A percentile compares a stretch with the other conserved stretches of the same genome.
Conservation (phyloP, 1,140 invertebrate species). For the Ceratosolen fusciceps region DNA sequence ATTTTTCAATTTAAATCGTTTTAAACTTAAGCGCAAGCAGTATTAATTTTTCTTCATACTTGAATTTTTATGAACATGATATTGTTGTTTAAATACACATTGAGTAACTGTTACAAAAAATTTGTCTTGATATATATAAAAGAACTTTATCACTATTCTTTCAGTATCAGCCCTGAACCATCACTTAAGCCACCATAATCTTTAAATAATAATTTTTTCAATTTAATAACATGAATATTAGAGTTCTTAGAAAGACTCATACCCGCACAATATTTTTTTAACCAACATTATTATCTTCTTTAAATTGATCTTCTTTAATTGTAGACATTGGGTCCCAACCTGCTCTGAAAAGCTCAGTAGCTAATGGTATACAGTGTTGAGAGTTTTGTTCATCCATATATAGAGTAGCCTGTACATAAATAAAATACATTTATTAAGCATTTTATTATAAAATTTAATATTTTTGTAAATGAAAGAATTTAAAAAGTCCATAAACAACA, state of each 20-base stretch:
- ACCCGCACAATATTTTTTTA: conserved; percentile 36
- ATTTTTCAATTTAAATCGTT: not conserved
- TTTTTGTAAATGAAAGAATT: too few species aligned
- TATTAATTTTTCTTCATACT: conserved; percentile 32
- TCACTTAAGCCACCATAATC: not conserved
- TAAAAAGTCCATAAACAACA: too few species aligned
- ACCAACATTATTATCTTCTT: conserved; percentile 32
- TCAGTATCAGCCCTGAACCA: not conserved
- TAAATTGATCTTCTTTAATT: conserved; percentile 35
- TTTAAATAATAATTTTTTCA: conserved; percentile 19
- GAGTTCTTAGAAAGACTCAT: conserved; percentile 39
- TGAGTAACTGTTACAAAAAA: conserved; percentile 25
- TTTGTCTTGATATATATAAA: conserved; percentile 11
- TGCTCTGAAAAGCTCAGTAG: conserved; percentile 76
- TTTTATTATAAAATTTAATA: too few species aligned
- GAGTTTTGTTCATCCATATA: conserved; percentile 90
- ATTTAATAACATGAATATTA: conserved; percentile 25
- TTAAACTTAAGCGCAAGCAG: conserved; percentile 8
- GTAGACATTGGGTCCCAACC: conserved; percentile 64
- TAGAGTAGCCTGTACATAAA: conserved; percentile 77
- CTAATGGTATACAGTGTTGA: conserved; percentile 88
- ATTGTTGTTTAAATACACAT: conserved; percentile 30
- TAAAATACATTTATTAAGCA: not conserved
- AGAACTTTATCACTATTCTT: conserved; percentile 17
- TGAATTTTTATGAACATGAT: conserved; percentile 39